Conservation (phyloP, 2,113 vertebrate genomes). For the Ondatra zibethicus region DNA sequence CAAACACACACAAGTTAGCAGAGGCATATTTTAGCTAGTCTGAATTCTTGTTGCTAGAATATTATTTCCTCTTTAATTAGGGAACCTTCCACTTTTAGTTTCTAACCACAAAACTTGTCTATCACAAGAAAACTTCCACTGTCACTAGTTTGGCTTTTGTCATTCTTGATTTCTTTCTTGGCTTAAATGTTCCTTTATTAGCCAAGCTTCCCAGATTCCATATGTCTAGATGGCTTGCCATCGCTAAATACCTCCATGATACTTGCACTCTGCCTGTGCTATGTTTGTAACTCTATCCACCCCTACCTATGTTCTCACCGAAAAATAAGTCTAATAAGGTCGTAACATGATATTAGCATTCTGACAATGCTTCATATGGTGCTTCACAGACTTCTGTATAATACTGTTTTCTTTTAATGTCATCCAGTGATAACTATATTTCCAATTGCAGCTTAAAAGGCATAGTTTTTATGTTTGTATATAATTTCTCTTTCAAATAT, state of each 20-base stretch:
- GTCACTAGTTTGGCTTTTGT: background rate
- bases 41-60: background rate
- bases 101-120: background rate
- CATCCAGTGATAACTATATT: conserved; percentile 14
- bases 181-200: background rate
- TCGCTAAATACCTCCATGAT: background rate
- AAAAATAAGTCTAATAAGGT: background rate
- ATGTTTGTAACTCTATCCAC: background rate
- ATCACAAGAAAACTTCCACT: background rate
- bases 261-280: background rate
- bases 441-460: background rate
- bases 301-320: background rate
- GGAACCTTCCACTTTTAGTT: background rate
- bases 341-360: background rate
- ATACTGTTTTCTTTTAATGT: background rate
- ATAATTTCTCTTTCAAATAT: background rate
- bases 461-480: background rate
- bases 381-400: background rate
- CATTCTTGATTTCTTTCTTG: background rate
- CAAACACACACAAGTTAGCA: background rate
- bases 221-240: background rate
- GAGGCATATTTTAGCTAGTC: background rate
- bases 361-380: background rate
- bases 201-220: background rate
- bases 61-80: background rate